Conservation (phyloP, 1,140 invertebrate species). For the Rhysida immarginata region DNA sequence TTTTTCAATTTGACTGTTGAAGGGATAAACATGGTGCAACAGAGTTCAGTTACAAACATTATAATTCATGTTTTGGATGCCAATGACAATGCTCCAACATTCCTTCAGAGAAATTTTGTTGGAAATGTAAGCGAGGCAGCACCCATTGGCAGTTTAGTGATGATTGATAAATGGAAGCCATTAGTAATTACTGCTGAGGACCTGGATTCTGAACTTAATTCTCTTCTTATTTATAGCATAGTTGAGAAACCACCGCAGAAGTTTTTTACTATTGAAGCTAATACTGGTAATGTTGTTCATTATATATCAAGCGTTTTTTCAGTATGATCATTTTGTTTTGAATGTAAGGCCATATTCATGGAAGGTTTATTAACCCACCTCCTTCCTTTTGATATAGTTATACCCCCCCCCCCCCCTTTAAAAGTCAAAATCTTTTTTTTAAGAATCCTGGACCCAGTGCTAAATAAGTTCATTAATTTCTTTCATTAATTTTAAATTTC, state of each 20-base stretch:
- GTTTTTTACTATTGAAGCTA: constrained; percentile 72
- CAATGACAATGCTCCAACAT: constrained; percentile 72
- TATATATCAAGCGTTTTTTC: too few species aligned
- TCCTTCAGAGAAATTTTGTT: constrained; percentile 46
- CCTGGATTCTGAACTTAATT: constrained; percentile 63
- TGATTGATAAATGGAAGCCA: constrained; percentile 44
- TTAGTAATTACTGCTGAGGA: constrained; percentile 63
- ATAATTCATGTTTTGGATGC: constrained; percentile 33
- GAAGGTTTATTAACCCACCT: too few species aligned
- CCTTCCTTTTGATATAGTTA: too few species aligned
- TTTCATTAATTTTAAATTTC: too few species aligned
- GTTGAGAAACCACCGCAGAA: constrained; percentile 50
- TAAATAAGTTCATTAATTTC: too few species aligned
- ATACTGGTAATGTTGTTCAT: constrained; percentile 48
- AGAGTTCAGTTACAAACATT: constrained; percentile 23
- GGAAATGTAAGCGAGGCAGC: constrained; percentile 57
- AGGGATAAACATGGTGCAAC: constrained; percentile 69
- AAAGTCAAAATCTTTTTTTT: too few species aligned
- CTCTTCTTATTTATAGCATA: constrained; percentile 67
- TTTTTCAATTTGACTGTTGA: constrained; percentile 68
- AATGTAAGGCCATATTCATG: too few species aligned
- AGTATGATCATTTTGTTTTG: too few species aligned
- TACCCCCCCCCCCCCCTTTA: too few species aligned
- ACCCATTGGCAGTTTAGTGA: constrained; percentile 49
- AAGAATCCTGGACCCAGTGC: too few species aligned